phyloP scores from a whole-genome alignment of 2,888 invertebrate species.

The Caenorhabditis macrosperma region DNA sequence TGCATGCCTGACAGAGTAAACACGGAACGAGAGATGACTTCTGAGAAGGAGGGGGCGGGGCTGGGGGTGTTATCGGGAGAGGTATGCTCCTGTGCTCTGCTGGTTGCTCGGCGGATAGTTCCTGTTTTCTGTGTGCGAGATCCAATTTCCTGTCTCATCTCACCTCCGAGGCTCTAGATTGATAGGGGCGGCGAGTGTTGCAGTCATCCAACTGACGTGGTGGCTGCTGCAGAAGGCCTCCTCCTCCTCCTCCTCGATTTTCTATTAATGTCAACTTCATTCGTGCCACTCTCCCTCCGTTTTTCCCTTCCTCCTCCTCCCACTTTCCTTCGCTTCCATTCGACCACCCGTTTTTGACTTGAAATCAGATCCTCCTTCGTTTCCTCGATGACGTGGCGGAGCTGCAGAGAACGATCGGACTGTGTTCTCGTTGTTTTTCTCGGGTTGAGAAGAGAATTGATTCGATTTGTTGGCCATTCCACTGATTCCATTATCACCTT shows the following conservation, averaged over 20 bases:
- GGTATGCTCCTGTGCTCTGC: too few relatives aligned
- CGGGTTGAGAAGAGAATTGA: constrained; percentile 11
- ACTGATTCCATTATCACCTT: constrained; percentile 3
- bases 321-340: background rate
- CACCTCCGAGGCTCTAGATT: background rate
- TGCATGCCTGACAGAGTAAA: constrained; percentile 4
- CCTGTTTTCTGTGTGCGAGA: background rate
- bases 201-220: background rate
- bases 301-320: constrained; percentile 4
- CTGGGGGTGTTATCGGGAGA: too few relatives aligned
- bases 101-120: background rate
- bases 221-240: background rate
- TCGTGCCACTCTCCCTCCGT: constrained; percentile 15
- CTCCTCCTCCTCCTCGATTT: constrained; percentile 38
- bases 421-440: background rate
- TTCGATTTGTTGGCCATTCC: background rate
- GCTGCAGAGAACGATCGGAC: constrained; percentile 34
- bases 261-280: constrained; percentile 65
- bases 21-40: constrained; percentile 27
- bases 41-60: background rate
- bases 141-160: background rate
- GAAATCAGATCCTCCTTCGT: constrained; percentile 38
- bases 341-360: constrained; percentile 40
- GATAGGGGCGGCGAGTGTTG: background rate
- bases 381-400: constrained; percentile 16